phyloP scores from a whole-genome alignment of 2,797 vertebrate genomes.

The Ctenopoma kingsleyae region DNA sequence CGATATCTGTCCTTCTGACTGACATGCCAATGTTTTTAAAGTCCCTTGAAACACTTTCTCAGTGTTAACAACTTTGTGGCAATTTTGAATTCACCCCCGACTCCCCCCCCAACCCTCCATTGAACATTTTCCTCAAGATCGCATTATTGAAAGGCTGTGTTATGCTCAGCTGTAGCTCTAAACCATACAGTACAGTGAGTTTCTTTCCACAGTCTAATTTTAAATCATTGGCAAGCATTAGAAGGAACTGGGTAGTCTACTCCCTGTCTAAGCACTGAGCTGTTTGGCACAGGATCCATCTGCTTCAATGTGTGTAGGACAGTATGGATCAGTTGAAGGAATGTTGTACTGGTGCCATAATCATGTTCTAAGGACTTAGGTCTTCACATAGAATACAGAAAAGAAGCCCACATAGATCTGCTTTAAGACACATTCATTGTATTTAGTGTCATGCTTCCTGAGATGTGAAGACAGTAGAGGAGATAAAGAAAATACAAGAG shows the following conservation, averaged over 20 bases:
- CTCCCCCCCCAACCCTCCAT: constrained; percentile 39
- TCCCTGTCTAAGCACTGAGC: constrained; percentile 63
- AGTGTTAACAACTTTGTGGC: constrained; percentile 46
- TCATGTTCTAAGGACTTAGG: constrained; percentile 45
- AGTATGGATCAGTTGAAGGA: constrained; percentile 66
- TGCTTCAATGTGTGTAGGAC: constrained; percentile 64
- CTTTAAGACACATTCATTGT: constrained; percentile 27
- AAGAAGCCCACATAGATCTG: constrained; percentile 34
- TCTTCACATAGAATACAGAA: constrained; percentile 44
- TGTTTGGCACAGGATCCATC: constrained; percentile 65
- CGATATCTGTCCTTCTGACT: constrained; percentile 68
- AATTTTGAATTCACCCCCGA: constrained; percentile 39
- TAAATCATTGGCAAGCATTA: constrained; percentile 69
- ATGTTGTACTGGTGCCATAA: constrained; percentile 60
- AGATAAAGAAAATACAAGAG: constrained; percentile 24
- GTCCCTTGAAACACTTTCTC: constrained; percentile 60
- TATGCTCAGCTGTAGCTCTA: constrained; percentile 49
- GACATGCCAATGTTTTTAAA: constrained; percentile 65
- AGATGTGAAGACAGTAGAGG: constrained; percentile 19
- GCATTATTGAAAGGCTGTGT: constrained; percentile 53
- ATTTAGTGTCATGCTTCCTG: constrained; percentile 21
- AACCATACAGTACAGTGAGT: constrained; percentile 66
- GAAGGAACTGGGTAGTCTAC: constrained; percentile 65
- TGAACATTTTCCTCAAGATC: constrained; percentile 54
- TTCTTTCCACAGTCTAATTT: constrained; percentile 73